Base-by-base conservation (phyloP, 1,140 invertebrate species). In the Halyomorpha halys region DNA sequence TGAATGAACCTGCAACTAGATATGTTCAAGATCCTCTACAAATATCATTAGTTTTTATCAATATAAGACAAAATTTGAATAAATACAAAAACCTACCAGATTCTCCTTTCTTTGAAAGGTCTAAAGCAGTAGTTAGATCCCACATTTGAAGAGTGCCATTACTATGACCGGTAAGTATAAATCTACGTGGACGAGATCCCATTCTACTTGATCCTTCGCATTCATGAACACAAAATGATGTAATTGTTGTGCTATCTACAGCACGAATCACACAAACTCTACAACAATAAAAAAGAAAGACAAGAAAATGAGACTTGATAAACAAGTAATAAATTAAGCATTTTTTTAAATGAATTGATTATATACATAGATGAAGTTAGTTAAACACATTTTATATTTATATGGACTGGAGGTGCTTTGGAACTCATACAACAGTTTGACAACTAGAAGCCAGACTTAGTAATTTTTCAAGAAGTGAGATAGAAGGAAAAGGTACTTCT, bases 121-220 rank as follows among this genome's bases (percentile, higher is more conserved):
- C 92, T 19, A 98, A 77, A 54, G 94, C 94, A 13, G 93, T 97
- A 3, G 93, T 97, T 39, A 99, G 79, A 78, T 99, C 95, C 94
- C 94, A 98, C 89, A 98, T 94, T 79, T 97, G 94, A 69, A 97
- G 89, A 60, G 89, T 87, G 56, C 96, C 95, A 73, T 92, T 96
- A 18, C 86, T 85, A 74, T 98, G 95, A 6, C 95, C 96, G 18
- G 94, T 97, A 69, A 98, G 89, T 70, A 99, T 87, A 71, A 96
- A 93, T 65, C 94, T 74, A 14, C 92, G 77, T 1, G 93, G 92
- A 63, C 93, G 79, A 15, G 93, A 91, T 3, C 91, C 91, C 87
- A 94, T 93, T 44, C 92, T 80, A 72, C 84, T 88, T 0, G 91
- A 92, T 0, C 93, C 94, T 78, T 98, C 95, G 75, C 94, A 98